Percentiles rank a stretch among this genome's conserved stretches.
Conservation (phyloP, 1,140 invertebrate genomes). For the Anthonomus grandis region DNA sequence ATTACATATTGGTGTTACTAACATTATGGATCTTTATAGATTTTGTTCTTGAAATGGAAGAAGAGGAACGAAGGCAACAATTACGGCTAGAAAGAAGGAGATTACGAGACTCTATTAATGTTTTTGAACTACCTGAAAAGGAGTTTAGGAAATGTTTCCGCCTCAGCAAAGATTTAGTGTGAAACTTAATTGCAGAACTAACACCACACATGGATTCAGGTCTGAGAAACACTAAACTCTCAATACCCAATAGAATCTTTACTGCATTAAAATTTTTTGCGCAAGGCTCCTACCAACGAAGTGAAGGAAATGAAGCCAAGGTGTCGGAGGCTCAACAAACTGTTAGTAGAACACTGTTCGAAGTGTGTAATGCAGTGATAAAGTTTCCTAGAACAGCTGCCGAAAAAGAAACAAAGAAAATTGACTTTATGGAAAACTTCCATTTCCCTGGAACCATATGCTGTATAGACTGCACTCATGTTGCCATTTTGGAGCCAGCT, state of each 20-base stretch:
- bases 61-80: too few relatives aligned
- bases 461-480: slow-evolving; percentile 41
- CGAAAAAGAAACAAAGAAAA: background rate
- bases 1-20: too few relatives aligned
- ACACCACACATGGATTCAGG: background rate
- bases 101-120: background rate
- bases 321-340: background rate
- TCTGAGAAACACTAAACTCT: background rate
- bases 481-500: slow-evolving; percentile 30
- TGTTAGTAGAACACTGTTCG: background rate
- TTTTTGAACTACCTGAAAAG: background rate
- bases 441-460: background rate
- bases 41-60: too few relatives aligned
- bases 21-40: too few relatives aligned
- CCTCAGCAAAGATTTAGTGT: background rate
- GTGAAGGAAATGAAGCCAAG: background rate
- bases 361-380: background rate
- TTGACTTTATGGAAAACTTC: slow-evolving; percentile 8
- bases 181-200: background rate
- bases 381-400: background rate
- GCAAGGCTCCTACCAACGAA: background rate
- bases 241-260: background rate
- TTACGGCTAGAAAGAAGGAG: background rate
- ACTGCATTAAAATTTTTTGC: slow-evolving; percentile 1
- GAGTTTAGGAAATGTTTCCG: background rate